Evolutionary conservation across 2,797 vertebrate species (phyloP), one percentile per base, ranked within the genome.

Genomic region (Ptychadena robeensis): DNA sequence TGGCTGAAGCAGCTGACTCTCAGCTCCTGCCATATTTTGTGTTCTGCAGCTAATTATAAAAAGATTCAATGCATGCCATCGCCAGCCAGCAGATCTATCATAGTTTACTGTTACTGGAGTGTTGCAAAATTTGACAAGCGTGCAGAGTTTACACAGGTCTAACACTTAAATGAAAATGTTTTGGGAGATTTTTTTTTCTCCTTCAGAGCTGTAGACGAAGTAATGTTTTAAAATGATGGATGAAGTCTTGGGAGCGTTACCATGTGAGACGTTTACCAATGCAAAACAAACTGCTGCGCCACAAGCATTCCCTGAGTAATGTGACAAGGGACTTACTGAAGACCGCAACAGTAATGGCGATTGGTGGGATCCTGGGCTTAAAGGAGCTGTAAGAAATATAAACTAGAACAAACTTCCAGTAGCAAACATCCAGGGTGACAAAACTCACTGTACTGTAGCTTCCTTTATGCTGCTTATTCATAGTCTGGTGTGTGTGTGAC

Each of bases 251-350:
- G 53, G 44, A 69, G 66, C 10, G 37, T 82, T 73, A 8, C 2
- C 32, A 53, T 34, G 83, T 64, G 63, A 85, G 85, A 80, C 85
- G 59, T 37, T 0, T 31, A 76, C 81, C 73, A 85, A 27, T 89
- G 81, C 83, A 70, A 83, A 83, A 65, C 82, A 87, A 85, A 80
- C 74, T 87, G 77, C 57, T 86, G 87, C 34, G 69, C 74, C 81
- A 6, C 2, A 14, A 37, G 82, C 40, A n/a, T 32, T 57, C 28
- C 3, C 38, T 34, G 61, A 57, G 9, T 25, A 35, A 22, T 22
- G 8, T 31, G 64, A 34, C 40, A 27, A 32, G 28, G 44, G 37
- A 22, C 32, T 3, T 31, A 8, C 31, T 32, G 2, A 0, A 18
- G 14, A 35, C 32, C 2, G 18, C 65, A 12, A 18, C 9, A 18